phyloP scores from a whole-genome alignment of 64 coral and sea anemone species.

The Astreopora myriophthalma region DNA sequence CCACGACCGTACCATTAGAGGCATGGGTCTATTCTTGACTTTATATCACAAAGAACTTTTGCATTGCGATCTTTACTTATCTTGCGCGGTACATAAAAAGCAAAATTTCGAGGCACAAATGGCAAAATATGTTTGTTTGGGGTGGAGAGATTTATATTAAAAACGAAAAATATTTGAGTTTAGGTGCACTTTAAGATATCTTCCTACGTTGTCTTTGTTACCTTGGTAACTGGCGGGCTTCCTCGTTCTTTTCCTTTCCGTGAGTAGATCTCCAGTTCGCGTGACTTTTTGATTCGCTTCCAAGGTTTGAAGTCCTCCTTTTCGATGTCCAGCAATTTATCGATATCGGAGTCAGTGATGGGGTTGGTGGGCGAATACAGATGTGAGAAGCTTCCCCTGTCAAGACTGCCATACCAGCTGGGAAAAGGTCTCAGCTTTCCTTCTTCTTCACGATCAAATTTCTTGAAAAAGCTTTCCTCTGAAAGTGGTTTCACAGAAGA shows the following conservation, averaged over 20 bases:
- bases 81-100: too few species aligned
- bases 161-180: too few species aligned
- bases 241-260: slow-evolving; percentile 44
- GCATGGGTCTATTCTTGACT: too few species aligned
- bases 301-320: slow-evolving; percentile 23
- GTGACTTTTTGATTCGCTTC: slow-evolving; percentile 63
- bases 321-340: slow-evolving; percentile 45
- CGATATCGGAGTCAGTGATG: slow-evolving; percentile 42
- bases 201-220: background rate
- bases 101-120: too few species aligned
- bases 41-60: too few species aligned
- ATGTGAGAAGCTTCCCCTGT: slow-evolving; percentile 43
- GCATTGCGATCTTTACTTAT: too few species aligned
- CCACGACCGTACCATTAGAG: too few species aligned
- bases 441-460: slow-evolving; percentile 13
- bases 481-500: background rate
- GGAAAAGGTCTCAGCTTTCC: slow-evolving; percentile 32
- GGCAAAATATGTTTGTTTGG: too few species aligned
- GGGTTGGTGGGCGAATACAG: slow-evolving; percentile 45
- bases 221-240: slow-evolving; percentile 62
- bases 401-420: slow-evolving; percentile 15
- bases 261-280: slow-evolving; percentile 57
- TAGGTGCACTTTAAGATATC: too few species aligned
- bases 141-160: too few species aligned
- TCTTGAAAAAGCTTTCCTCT: slow-evolving; percentile 54